Conservation (phyloP, 2,888 invertebrate species). For the Scaptomyza parva region DNA sequence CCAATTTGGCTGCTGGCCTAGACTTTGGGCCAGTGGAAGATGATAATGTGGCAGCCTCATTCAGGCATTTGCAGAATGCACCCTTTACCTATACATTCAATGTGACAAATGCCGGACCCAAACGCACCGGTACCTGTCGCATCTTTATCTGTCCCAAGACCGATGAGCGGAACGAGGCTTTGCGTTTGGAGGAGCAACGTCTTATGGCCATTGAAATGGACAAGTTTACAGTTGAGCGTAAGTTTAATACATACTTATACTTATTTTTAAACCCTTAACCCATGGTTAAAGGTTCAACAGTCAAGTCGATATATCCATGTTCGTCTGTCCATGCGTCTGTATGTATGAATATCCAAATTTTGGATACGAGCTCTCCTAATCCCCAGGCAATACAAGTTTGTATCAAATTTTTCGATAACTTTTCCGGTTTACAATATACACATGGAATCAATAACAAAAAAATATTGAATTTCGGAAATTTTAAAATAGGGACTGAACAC, state of each 20-base stretch:
- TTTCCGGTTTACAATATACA: no score
- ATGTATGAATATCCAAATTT: no score
- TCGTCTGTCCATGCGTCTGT: no score
- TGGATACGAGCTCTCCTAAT: no score
- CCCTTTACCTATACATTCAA: constrained; percentile 89
- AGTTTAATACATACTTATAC: constrained; percentile 84
- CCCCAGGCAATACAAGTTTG: no score
- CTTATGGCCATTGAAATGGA: constrained; percentile 89
- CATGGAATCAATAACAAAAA: no score
- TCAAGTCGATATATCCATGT: no score
- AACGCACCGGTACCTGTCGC: constrained; percentile 87
- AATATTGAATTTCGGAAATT: no score
- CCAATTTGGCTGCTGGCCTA: constrained; percentile 92
- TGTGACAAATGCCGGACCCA: constrained; percentile 86
- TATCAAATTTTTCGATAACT: no score
- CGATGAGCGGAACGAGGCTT: constrained; percentile 88
- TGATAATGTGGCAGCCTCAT: constrained; percentile 89
- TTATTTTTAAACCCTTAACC: no score
- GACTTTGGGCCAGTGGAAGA: constrained; percentile 89
- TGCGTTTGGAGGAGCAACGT: constrained; percentile 87
- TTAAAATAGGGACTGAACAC: no score
- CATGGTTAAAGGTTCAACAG: no score
- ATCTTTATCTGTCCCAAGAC: constrained; percentile 89
- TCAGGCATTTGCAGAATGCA: constrained; percentile 92
- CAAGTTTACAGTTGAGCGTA: constrained; percentile 87